Percentiles rank a stretch among this genome's conserved stretches.
phyloP scores from a whole-genome alignment of 2,113 vertebrate species.

The Heliornis fulica region DNA sequence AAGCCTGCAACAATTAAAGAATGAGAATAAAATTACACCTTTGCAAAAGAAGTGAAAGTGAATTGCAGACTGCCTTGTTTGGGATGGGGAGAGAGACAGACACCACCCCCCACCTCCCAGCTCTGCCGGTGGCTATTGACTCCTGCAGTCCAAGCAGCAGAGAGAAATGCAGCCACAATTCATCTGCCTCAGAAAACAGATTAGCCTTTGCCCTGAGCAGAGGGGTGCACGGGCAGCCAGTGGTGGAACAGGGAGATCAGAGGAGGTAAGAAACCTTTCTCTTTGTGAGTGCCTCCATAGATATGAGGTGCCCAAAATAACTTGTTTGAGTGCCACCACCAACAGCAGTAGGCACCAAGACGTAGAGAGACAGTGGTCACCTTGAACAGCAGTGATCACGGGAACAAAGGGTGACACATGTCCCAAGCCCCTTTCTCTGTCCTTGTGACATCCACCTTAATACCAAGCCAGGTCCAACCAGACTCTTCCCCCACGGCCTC shows the following conservation, averaged over 20 bases:
- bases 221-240: not conserved
- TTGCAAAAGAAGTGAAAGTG: not conserved
- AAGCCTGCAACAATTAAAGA: not conserved
- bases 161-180: not conserved
- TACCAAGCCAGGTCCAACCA: not conserved
- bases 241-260: not conserved
- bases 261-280: not conserved
- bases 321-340: not conserved
- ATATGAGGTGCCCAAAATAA: not conserved
- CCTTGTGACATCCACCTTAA: not conserved
- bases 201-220: not conserved
- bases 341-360: not conserved
- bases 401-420: not conserved
- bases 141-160: not conserved
- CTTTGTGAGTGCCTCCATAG: not conserved
- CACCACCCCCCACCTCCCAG: fast-evolving
- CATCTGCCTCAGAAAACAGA: not conserved
- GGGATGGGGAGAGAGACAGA: not conserved
- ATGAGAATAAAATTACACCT: not conserved
- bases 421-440: fast-evolving
- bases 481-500: not conserved
- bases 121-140: not conserved
- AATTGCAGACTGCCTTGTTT: not conserved
- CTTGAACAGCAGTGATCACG: not conserved
- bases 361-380: not conserved